Evolutionary conservation across 1,140 invertebrate species (phyloP).

Genomic region (Macrostomum lignano): DNA sequence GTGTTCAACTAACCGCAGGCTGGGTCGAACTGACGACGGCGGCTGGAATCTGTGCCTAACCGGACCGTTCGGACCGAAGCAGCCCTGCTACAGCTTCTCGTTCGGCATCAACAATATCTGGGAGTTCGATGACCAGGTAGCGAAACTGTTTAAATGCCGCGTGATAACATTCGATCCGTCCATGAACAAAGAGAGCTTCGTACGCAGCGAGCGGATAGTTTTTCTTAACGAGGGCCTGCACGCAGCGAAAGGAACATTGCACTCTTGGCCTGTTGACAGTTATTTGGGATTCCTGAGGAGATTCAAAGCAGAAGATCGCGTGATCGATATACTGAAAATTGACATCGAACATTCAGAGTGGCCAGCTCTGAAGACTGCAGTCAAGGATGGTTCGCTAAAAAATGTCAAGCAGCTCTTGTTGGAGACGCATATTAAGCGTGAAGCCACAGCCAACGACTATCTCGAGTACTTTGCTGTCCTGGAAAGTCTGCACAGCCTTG

Average conservation of each 20-base stretch:
- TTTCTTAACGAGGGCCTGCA: no score
- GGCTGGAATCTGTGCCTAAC: background rate
- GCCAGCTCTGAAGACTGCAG: background rate
- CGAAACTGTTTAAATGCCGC: no score
- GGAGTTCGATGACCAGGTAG: no score
- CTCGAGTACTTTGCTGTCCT: background rate
- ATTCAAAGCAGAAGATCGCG: background rate
- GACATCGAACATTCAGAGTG: constrained; percentile 4
- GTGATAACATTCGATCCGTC: no score
- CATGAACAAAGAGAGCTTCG: no score
- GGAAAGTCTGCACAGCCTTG: background rate
- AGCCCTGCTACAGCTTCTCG: background rate
- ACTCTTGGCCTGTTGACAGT: no score
- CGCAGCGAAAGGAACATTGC: no score
- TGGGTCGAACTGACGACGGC: background rate
- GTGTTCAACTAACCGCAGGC: no score
- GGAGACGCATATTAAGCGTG: background rate
- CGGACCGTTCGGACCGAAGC: background rate
- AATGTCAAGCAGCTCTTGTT: constrained; percentile 1
- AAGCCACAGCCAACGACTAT: background rate
- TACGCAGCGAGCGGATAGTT: no score
- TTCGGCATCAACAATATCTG: background rate
- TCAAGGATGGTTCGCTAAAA: background rate
- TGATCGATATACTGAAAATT: constrained; percentile 1
- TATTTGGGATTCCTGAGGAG: background rate